Conservation (phyloP, 2,113 vertebrate species). For the Aphyosemion australe region DNA sequence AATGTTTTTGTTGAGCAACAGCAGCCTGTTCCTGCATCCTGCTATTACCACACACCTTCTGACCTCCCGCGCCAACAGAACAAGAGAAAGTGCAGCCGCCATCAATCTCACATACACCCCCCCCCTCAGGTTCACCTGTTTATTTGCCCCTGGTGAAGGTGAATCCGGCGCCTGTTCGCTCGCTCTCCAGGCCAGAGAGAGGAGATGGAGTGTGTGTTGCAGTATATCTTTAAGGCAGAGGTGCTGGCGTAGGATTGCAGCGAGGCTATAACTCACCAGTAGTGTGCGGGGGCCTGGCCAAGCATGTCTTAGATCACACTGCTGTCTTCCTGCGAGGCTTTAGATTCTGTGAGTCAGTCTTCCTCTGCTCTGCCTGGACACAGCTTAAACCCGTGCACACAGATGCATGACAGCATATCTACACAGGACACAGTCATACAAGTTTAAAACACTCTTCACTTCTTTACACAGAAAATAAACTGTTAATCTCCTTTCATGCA, state of each 20-base stretch:
- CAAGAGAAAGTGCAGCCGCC: constrained; percentile 41
- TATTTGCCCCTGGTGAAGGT: constrained; percentile 51
- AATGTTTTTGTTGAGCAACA: constrained; percentile 50
- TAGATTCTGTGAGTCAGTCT: constrained; percentile 72
- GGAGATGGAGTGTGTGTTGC: constrained; percentile 42
- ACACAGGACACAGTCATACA: neutral
- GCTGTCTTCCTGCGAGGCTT: constrained; percentile 69
- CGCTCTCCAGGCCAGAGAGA: constrained; percentile 18
- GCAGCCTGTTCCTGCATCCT: constrained; percentile 47
- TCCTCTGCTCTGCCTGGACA: constrained; percentile 58
- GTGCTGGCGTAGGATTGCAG: constrained; percentile 43
- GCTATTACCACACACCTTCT: constrained; percentile 44
- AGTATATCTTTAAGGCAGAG: constrained; percentile 55
- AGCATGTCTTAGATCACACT: constrained; percentile 70
- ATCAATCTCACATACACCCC: constrained; percentile 39
- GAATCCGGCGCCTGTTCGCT: constrained; percentile 25
- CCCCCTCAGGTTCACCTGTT: constrained; percentile 51
- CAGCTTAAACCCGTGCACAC: constrained; percentile 21
- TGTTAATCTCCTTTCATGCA: too few relatives aligned
- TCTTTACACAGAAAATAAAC: too few relatives aligned
- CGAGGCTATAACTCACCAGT: constrained; percentile 61
- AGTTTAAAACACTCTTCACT: neutral
- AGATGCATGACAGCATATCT: constrained; percentile 7
- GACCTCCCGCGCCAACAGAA: constrained; percentile 37
- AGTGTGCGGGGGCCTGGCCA: constrained; percentile 60